Evolutionary conservation across 2,888 invertebrate genomes (phyloP).

Genomic region (Clepsis dumicolana): DNA sequence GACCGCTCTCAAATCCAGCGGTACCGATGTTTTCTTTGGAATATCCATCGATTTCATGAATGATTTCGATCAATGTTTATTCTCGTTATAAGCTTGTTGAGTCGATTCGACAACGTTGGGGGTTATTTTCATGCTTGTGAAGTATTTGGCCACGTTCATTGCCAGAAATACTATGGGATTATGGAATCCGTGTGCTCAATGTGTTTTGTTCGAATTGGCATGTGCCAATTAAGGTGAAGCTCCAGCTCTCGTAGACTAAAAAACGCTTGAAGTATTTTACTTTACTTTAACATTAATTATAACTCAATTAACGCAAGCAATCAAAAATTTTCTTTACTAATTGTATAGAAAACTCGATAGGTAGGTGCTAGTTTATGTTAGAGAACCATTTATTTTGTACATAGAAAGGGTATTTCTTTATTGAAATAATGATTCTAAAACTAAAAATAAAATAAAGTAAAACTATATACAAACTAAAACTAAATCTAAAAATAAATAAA

Average conservation of each 20-base stretch:
- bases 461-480: no score
- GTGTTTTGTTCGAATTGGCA: constrained; percentile 7
- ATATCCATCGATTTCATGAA: constrained; percentile 6
- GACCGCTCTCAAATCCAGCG: neutral
- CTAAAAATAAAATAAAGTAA: no score
- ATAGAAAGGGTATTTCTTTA: no score
- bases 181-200: constrained; percentile 13
- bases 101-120: neutral
- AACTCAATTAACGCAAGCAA: no score
- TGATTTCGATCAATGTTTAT: constrained; percentile 8
- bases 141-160: constrained; percentile 28
- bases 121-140: constrained; percentile 26
- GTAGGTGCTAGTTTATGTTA: no score
- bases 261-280: no score
- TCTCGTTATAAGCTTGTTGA: constrained; percentile 9
- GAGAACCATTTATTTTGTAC: no score
- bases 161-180: constrained; percentile 26
- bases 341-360: no score
- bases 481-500: no score
- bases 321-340: no score
- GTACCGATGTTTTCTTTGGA: constrained; percentile 3
- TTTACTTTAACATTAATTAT: no score
- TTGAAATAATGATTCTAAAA: no score
- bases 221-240: constrained; percentile 5
- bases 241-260: neutral